Evolutionary conservation across 2,113 vertebrate species (phyloP), one percentile per base, ranked within the genome.

Genomic region (Mastomys natalensis): DNA sequence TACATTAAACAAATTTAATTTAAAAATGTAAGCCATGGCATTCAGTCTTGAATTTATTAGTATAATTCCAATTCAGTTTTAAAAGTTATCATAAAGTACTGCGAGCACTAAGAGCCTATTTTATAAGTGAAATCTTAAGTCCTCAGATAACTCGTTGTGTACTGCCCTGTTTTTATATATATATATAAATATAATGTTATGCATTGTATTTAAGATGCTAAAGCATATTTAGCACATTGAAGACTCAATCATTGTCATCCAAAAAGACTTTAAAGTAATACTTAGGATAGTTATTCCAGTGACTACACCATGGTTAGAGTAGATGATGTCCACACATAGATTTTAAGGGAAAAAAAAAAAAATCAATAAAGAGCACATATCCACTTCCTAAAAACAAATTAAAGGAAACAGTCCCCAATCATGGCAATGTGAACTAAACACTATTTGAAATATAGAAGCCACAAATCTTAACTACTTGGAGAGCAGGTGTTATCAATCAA

Each of bases 1-100:
- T 66, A 86, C 87, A 96, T 93, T 92, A 96, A 86, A 87, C 70
- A 92, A 91, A 90, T 89, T 72, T 94, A 91, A 94, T 89, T 85
- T 64, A 82, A 96, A 96, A 86, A 90, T 55, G 76, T 95, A 90
- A 95, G n/a, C 81, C 45, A 45, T 78, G 85, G 51, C 80, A 92
- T 90, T 84, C 74, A 64, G 80, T 84, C 43, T 40, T 91, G 48
- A 94, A 94, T 70, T 87, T 87, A 92, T 96, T 82, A 95, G 74
- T 86, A 72, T 48, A 87, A 86, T 90, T 84, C 48, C 88, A 89
- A 76, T 87, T 89, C 22, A 70, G 70, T 76, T 95, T 92, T 96
- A 70, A 26, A 40, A 68, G 3, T 17, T 24, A 93, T 9, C 26
- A 77, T 93, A 94, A 95, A 90, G 68, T 74, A 89, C 2, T 62